Base-by-base conservation (phyloP, 2,888 invertebrate genomes). In the Phortica magna region DNA sequence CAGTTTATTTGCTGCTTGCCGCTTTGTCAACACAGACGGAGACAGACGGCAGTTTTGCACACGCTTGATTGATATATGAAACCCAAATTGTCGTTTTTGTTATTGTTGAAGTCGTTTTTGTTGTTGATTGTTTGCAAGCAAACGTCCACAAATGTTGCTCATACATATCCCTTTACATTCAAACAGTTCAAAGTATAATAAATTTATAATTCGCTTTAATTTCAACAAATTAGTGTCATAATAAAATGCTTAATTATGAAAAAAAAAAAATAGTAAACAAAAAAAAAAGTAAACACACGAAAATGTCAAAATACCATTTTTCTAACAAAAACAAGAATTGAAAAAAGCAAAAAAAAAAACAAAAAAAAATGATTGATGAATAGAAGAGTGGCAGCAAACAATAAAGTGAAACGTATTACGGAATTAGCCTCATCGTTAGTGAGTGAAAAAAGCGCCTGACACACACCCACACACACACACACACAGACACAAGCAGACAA, bases 181-280 rank as follows among this genome's bases (percentile, higher is more conserved):
- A 12, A 14, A 12, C 10, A 12, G 48, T 48, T 48, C 39, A 41
- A 39, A 41, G 31, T 22, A n/a, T 42, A 41, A n/a, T 17, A 43
- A 68, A 43, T 68, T 42, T 68, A 68, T 68, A 57, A 59, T 43
- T 59, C 12, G 2, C 31, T 76, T 77, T 78, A 81, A 80, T 74
- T 78, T 68, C 73, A 78, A 83, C 84, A 84, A 86, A 86, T 86
- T 87, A 85, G 81, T 82, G 77, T 75, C 83, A 84, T 83, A 83
- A 86, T 84, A 76, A 84, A 87, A 84, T 80, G 82, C 81, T 84
- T 85, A 84, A 86, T 86, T 86, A 67, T 57, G 42, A 41, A 14
- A n/a, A 19, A 84, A 84, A 84, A 84, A 84, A 85, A 82, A 83
- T 72, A 41, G 73, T 73, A 76, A 76, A 39, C 73, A 77, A 42